phyloP scores from a whole-genome alignment of 2,888 invertebrate species.

The Odontomyia ornata region DNA sequence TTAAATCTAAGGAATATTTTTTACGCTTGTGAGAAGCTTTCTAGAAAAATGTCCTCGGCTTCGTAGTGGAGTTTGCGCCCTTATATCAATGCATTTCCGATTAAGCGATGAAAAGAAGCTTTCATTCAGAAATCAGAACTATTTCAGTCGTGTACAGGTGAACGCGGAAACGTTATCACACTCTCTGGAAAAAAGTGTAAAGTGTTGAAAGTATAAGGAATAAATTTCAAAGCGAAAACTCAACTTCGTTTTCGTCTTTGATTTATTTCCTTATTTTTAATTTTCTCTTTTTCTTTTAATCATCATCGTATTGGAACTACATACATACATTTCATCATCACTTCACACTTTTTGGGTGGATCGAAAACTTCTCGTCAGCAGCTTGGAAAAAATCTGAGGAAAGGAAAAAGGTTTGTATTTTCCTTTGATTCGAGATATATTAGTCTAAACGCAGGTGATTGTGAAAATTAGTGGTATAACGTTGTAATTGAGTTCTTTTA shows the following conservation, averaged over 20 bases:
- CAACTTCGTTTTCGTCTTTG: not conserved
- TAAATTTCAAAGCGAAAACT: not conserved
- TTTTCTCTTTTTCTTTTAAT: constrained; percentile 11
- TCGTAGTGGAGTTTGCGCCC: constrained; percentile 38
- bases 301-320: not conserved
- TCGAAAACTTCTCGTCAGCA: no score
- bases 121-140: constrained; percentile 32
- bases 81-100: not conserved
- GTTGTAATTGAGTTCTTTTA: no score
- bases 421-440: no score
- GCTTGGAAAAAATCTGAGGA: no score
- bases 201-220: constrained; percentile 9
- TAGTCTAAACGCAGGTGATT: no score
- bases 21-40: no score
- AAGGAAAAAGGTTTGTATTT: no score
- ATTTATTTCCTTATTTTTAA: constrained; percentile 33
- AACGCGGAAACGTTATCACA: constrained; percentile 6
- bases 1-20: no score
- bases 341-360: no score
- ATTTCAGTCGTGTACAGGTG: constrained; percentile 31
- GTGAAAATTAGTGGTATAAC: no score
- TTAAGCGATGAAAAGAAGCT: not conserved
- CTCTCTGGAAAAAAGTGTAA: not conserved
- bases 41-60: not conserved
- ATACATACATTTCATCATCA: no score